A percentile compares a stretch with the other conserved stretches of the same genome.
Evolutionary conservation across 2,797 vertebrate genomes (phyloP).

Genomic region (Rhinophrynus dorsalis): DNA sequence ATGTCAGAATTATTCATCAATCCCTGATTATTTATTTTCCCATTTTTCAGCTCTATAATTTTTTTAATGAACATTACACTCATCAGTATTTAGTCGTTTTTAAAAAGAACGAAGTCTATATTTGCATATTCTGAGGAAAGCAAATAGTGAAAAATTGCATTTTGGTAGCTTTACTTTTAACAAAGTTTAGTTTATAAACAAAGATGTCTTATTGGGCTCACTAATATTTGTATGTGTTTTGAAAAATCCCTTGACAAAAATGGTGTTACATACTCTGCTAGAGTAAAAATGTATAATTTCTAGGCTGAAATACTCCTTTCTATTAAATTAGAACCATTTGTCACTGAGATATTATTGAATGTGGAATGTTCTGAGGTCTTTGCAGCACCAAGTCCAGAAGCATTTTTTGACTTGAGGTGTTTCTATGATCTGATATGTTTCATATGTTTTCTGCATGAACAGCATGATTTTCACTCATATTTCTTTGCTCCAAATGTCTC

Average conservation of each 20-base stretch:
- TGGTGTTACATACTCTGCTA: background rate
- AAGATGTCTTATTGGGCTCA: background rate
- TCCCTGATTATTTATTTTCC: too few relatives aligned
- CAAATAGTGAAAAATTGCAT: too few relatives aligned
- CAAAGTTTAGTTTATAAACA: background rate
- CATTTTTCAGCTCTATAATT: too few relatives aligned
- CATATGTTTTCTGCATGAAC: background rate
- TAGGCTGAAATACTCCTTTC: background rate
- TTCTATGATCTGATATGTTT: background rate
- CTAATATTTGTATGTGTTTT: background rate
- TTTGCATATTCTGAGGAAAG: too few relatives aligned
- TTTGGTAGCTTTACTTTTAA: too few relatives aligned
- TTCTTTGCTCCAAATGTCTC: background rate
- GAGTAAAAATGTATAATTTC: background rate
- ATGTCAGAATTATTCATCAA: too few relatives aligned
- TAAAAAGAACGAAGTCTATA: too few relatives aligned
- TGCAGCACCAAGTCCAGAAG: slow-evolving; percentile 8
- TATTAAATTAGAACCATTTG: slow-evolving; percentile 15
- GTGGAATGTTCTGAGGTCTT: slow-evolving; percentile 11
- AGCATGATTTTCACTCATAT: slow-evolving; percentile 12
- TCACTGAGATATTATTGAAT: slow-evolving; percentile 17
- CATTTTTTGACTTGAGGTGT: background rate
- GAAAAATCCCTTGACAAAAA: background rate
- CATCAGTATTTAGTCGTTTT: too few relatives aligned
- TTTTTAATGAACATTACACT: too few relatives aligned